Evolutionary conservation across 2,797 vertebrate genomes (phyloP).

Genomic region (Triplophysa yarkandensis): DNA sequence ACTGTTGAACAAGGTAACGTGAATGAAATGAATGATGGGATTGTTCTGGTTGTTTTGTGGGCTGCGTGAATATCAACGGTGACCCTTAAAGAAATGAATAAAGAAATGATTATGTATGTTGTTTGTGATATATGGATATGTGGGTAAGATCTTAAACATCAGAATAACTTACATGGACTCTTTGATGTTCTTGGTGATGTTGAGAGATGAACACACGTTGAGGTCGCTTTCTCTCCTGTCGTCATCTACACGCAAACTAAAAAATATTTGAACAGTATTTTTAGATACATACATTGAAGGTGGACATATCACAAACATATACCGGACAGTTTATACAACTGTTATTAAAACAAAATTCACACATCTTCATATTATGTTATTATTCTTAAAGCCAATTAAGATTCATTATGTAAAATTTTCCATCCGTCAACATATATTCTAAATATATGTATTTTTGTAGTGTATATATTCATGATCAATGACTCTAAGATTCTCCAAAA

Average conservation of each 20-base stretch:
- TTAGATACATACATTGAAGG: background rate
- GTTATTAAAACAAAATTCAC: too few species aligned
- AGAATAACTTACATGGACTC: slow-evolving; percentile 7
- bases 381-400: too few species aligned
- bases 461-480: too few species aligned
- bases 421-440: too few species aligned
- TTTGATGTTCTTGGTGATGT: background rate
- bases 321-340: too few species aligned
- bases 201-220: slow-evolving; percentile 22
- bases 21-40: slow-evolving; percentile 27
- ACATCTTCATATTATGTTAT: too few species aligned
- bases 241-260: slow-evolving; percentile 8
- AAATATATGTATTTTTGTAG: too few species aligned
- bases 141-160: background rate
- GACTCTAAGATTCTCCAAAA: too few species aligned
- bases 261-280: background rate
- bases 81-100: background rate
- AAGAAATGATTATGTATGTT: background rate
- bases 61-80: background rate
- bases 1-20: slow-evolving; percentile 19
- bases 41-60: background rate
- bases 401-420: too few species aligned
- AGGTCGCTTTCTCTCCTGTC: background rate
- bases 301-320: too few species aligned
- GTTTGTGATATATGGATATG: background rate